Evolutionary conservation across 2,888 invertebrate species (phyloP), one percentile per base, ranked within the genome.

Genomic region (Sphaeridia pumilis): DNA sequence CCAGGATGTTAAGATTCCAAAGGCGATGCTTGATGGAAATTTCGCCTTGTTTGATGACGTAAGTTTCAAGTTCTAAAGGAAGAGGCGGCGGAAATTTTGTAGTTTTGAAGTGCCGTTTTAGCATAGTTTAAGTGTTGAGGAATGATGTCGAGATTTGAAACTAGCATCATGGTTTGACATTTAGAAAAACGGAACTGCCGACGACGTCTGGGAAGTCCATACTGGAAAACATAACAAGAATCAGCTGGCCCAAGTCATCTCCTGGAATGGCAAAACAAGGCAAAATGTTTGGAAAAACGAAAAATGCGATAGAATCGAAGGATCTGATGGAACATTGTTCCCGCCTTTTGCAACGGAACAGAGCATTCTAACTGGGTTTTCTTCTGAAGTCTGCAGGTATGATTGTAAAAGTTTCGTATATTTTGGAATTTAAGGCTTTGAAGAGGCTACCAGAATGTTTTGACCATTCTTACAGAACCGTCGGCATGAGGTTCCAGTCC

Each of bases 301-400:
- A 14, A 48, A 42, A 10, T 64, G 64, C 43, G 54, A 60, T 48
- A 44, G 50, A 35, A 58, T 64, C 42, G 54, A 34, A 14, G 56
- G 56, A 14, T 53, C 56, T 1, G 92, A 93, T 67, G 84, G 87
- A 0, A 87, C 89, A 0, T 81, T 90, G 17, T 90, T 25, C 27
- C 81, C 87, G 1, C 88, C 90, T 0, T 83, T 83, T 64, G 67
- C 82, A 44, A 76, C 76, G 1, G 73, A 76, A 54, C 76, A 78
- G 20, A 79, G 82, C 45, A 78, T 82, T 3, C 67, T 85, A 7
- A 77, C 80, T 2, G 51, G 71, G 4, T 67, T 66, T 43, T 66
- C 70, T 5, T 59, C 60, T 3, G 60, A 65, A 36, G 52, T 60
- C 7, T 62, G 63, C 36, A 54, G 56, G 52, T 56, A 10, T 43